Evolutionary conservation across 2,113 vertebrate species (phyloP).

Genomic region (Machaerirhynchus nigripectus): DNA sequence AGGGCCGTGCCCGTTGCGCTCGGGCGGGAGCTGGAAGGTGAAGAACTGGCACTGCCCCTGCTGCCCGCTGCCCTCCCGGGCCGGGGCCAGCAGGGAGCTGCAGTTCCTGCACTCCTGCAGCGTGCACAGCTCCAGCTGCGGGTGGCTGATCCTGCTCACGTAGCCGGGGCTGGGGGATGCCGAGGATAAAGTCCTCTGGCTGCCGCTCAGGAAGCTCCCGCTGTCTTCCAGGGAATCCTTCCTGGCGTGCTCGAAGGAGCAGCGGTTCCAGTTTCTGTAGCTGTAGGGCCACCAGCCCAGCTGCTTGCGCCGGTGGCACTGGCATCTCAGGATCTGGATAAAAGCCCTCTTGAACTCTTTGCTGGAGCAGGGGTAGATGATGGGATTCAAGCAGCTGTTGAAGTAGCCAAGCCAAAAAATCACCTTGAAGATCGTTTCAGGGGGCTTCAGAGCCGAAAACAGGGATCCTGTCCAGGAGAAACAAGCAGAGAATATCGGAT

Average conservation of each 20-base stretch:
- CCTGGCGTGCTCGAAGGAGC: slow-evolving; percentile 79
- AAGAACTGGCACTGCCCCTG: slow-evolving; percentile 51
- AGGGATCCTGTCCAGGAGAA: slow-evolving; percentile 81
- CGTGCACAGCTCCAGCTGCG: slow-evolving; percentile 78
- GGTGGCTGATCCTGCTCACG: slow-evolving; percentile 72
- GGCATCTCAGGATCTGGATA: slow-evolving; percentile 88
- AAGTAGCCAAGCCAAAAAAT: slow-evolving; percentile 99
- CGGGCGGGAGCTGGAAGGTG: slow-evolving; percentile 58
- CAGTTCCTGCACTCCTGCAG: slow-evolving; percentile 76
- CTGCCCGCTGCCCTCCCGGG: background rate
- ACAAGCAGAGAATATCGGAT: slow-evolving; percentile 19
- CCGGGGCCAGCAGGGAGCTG: slow-evolving; percentile 71
- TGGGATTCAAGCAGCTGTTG: slow-evolving; percentile 97
- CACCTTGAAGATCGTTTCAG: slow-evolving; percentile 89
- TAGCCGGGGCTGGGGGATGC: slow-evolving; percentile 78
- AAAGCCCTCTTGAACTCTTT: slow-evolving; percentile 97
- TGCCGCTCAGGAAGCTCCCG: slow-evolving; percentile 85
- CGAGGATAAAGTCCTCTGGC: slow-evolving; percentile 86
- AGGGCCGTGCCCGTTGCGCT: slow-evolving; percentile 37
- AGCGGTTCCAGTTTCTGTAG: slow-evolving; percentile 84
- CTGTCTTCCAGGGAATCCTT: slow-evolving; percentile 83
- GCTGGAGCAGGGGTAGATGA: slow-evolving; percentile 97
- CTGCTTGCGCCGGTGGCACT: slow-evolving; percentile 83
- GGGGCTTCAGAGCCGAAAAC: slow-evolving; percentile 85
- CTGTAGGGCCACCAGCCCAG: slow-evolving; percentile 84